Evolutionary conservation across 1,140 invertebrate genomes (phyloP), one percentile per base, ranked within the genome.

Genomic region (Caenorhabditis briggsae): DNA sequence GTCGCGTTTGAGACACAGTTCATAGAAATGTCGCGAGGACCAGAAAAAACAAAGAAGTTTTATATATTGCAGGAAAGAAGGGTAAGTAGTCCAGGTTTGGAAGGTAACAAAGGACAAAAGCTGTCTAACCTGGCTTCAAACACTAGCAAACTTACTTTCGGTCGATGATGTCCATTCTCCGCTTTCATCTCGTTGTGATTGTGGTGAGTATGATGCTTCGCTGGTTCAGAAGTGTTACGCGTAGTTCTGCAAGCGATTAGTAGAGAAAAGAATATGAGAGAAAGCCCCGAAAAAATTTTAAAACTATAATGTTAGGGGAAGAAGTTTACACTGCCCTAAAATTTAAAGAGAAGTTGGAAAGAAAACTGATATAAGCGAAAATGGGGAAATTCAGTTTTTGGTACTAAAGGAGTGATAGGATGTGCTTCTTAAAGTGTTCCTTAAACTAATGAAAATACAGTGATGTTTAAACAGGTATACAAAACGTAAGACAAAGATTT

Each of bases 21-120:
- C 70, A 78, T 43, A 78, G 70, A 78, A 78, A 78, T 23, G 70
- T 78, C 46, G 70, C 70, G 46, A 78, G 70, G 70, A 78, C 70
- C 70, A 78, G 46, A 78, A 78, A 78, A 78, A 41, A 78, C 2
- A 23, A 33, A 33, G 3, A 33, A 33, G 33, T 33, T n/a, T n/a
- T n/a, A 33, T 33, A 50, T 48, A 11, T 48, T 48, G 48, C 50
- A 53, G 43, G 6, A 61, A 14, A 23, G 59, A 20, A 25, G 12
- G 25, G 11, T 61, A 23, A 8, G 56, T 8, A 3, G 16, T 0
- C n/a, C n/a, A 8, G 56, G 56, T 58, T 58, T 18, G 16, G 3
- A n/a, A n/a, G 3, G 33, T 58, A 12, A 33, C 11, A 33, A 25
- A 20, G 59, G 59, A 61, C 59, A 61, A 61, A 61, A 25, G 59